Evolutionary conservation across 30 jellyfish, hydroid and myxozoan species (phyloP).

Genomic region (Cassiopea xamachana): DNA sequence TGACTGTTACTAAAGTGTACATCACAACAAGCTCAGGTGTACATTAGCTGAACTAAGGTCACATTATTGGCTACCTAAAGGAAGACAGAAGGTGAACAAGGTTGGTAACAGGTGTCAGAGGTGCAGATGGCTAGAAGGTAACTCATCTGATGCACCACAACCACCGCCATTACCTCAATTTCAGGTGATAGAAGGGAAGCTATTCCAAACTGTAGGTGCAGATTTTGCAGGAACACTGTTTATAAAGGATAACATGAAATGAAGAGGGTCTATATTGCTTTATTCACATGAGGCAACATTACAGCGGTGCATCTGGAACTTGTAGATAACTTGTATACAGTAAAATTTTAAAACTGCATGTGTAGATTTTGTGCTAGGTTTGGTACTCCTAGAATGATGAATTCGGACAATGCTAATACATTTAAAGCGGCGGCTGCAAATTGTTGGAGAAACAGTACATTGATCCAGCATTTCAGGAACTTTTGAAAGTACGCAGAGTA

Average conservation of each 20-base stretch:
- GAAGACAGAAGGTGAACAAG: too few relatives aligned
- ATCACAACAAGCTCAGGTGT: too few relatives aligned
- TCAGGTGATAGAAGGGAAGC: not conserved
- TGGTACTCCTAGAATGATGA: not conserved
- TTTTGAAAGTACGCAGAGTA: not conserved
- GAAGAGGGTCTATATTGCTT: not conserved
- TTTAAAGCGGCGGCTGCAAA: not conserved
- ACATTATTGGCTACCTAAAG: too few relatives aligned
- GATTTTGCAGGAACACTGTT: not conserved
- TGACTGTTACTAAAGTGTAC: too few relatives aligned
- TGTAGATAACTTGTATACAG: not conserved
- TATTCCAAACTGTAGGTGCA: not conserved
- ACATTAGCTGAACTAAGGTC: too few relatives aligned
- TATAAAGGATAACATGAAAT: not conserved
- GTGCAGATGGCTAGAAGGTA: too few relatives aligned
- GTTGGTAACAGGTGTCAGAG: too few relatives aligned
- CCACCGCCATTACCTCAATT: not conserved
- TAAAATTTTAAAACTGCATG: not conserved
- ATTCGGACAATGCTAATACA: not conserved
- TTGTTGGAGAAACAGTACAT: not conserved
- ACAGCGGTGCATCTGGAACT: not conserved
- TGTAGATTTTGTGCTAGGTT: not conserved
- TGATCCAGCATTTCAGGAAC: not conserved
- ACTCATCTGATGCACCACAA: not conserved
- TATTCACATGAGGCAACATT: not conserved